Evolutionary conservation across 1,140 invertebrate genomes (phyloP).

Genomic region (Mycetomoellerius zeteki): DNA sequence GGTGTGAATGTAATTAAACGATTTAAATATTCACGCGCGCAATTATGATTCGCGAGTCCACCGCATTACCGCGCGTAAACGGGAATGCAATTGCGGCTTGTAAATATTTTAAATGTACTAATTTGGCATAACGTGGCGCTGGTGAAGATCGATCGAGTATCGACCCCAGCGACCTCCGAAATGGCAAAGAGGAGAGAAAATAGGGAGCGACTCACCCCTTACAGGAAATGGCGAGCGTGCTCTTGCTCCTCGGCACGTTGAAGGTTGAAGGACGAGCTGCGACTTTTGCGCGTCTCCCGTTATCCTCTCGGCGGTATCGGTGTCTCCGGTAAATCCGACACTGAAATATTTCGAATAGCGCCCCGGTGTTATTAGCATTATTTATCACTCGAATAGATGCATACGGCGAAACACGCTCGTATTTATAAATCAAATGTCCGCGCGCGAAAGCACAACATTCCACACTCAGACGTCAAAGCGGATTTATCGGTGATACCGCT

Average conservation of each 20-base stretch:
- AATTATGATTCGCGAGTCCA: slow-evolving; percentile 36
- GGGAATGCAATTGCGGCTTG: slow-evolving; percentile 3
- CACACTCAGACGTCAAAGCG: slow-evolving; percentile 26
- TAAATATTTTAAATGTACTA: slow-evolving; percentile 29
- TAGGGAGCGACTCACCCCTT: not conserved
- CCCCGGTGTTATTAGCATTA: slow-evolving; percentile 51
- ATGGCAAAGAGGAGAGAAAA: slow-evolving; percentile 10
- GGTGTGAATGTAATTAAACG: slow-evolving; percentile 37
- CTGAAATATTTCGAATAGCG: slow-evolving; percentile 59
- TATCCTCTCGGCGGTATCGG: slow-evolving; percentile 16
- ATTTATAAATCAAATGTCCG: slow-evolving; percentile 66
- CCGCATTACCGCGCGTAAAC: not conserved
- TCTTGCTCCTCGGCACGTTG: not conserved
- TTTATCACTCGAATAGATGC: slow-evolving; percentile 57
- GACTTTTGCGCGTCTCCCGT: slow-evolving; percentile 22
- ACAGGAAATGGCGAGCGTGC: too few relatives aligned
- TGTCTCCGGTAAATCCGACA: slow-evolving; percentile 52
- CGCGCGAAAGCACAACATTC: slow-evolving; percentile 36
- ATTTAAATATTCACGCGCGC: slow-evolving; percentile 59
- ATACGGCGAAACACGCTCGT: slow-evolving; percentile 15
- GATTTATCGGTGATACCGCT: slow-evolving; percentile 49
- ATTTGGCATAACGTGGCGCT: not conserved
- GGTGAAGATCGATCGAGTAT: not conserved
- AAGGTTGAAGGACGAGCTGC: slow-evolving; percentile 15
- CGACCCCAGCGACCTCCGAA: not conserved